Percentiles rank a stretch among this genome's conserved stretches.
These are phyloP conservation scores for Taxidea taxus DNA, from an alignment of 2,113 vertebrate species.

Conservation along the genomic window DNA sequence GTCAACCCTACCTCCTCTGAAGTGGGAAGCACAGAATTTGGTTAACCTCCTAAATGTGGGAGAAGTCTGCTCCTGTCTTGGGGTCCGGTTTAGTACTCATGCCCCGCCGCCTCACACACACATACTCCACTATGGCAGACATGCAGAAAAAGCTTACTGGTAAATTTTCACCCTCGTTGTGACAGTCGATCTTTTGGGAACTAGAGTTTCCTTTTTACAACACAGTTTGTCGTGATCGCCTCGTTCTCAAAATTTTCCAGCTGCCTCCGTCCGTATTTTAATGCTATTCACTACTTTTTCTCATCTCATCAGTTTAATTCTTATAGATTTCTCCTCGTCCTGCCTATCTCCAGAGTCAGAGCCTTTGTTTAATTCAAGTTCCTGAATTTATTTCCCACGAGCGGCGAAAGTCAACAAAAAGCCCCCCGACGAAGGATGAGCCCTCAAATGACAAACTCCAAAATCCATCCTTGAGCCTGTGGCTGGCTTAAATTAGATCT, in stretches of 20 bases:
- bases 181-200: conserved; percentile 15
- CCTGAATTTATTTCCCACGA: background rate
- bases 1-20: background rate
- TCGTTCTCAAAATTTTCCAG: conserved; percentile 61
- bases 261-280: conserved; percentile 56
- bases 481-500: background rate
- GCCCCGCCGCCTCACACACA: rapidly evolving
- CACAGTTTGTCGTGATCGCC: conserved; percentile 44
- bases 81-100: background rate
- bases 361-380: conserved; percentile 50
- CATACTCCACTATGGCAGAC: background rate
- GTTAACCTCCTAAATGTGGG: background rate
- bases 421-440: background rate
- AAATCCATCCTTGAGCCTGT: background rate
- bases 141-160: background rate
- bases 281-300: conserved; percentile 49
- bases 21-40: background rate
- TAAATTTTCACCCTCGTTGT: background rate
- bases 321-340: conserved; percentile 34
- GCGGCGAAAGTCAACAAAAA: conserved; percentile 16
- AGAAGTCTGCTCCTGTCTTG: background rate
- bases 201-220: conserved; percentile 6
- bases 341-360: conserved; percentile 45
- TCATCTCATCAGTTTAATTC: conserved; percentile 73
- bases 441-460: background rate